Evolutionary conservation across 2,113 vertebrate species (phyloP).

Genomic region (Trogon melanurus): DNA sequence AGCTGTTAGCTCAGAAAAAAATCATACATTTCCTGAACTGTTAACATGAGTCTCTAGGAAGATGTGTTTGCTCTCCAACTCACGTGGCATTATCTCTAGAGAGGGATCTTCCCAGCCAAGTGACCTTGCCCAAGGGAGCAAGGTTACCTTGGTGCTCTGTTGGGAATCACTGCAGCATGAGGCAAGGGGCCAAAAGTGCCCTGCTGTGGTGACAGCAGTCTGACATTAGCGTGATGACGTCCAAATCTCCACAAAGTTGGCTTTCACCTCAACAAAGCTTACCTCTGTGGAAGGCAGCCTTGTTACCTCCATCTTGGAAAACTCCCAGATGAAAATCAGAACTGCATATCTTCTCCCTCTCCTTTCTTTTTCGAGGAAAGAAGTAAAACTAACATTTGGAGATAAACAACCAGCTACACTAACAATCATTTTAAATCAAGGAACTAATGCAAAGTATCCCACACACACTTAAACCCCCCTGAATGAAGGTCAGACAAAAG

Average conservation of each 20-base stretch:
- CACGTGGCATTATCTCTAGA: neutral
- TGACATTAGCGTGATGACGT: neutral
- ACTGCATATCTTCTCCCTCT: neutral
- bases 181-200: neutral
- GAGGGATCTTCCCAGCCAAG: neutral
- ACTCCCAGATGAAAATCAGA: neutral
- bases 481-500: neutral
- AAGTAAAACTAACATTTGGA: neutral
- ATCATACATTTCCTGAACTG: neutral
- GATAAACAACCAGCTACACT: neutral
- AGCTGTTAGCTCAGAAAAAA: neutral
- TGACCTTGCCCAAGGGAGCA: neutral
- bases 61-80: neutral
- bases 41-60: neutral
- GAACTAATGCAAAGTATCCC: neutral
- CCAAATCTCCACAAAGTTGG: neutral
- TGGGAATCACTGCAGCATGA: neutral
- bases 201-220: neutral
- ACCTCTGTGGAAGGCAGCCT: rapidly evolving
- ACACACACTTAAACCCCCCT: neutral
- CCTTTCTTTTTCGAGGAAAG: neutral
- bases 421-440: neutral
- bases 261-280: neutral
- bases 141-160: too few relatives aligned
- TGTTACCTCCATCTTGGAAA: neutral